Percentiles rank a stretch among this genome's conserved stretches.
These are phyloP conservation scores for Stenodera caucasica DNA, from an alignment of 2,888 invertebrate species.

Conservation along the genomic window DNA sequence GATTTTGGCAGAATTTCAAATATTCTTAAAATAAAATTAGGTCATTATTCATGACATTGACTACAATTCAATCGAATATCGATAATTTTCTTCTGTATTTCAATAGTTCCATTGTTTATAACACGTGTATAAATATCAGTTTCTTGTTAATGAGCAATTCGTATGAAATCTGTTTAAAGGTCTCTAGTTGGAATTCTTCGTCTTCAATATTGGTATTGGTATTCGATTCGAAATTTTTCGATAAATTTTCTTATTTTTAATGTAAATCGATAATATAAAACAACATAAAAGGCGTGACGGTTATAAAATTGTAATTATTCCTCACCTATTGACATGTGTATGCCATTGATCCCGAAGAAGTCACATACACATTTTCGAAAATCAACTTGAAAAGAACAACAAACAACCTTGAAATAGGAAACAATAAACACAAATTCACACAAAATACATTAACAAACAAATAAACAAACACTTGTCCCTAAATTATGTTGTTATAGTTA, in stretches of 20 bases:
- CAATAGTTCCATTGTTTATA: background rate
- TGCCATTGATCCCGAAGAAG: constrained; percentile 34
- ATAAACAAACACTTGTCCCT: background rate
- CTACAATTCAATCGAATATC: background rate
- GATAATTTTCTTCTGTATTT: background rate
- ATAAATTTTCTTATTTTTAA: too few species aligned
- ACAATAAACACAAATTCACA: constrained; percentile 28
- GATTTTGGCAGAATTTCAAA: background rate
- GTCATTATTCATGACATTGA: background rate
- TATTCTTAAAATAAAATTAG: background rate
- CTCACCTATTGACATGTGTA: constrained; percentile 37
- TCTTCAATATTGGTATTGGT: too few species aligned
- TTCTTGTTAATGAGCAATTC: background rate
- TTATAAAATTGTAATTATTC: constrained; percentile 7
- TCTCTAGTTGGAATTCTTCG: too few species aligned
- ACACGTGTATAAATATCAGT: background rate
- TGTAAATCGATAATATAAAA: too few species aligned
- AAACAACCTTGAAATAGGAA: constrained; percentile 39
- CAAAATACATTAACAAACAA: constrained; percentile 4
- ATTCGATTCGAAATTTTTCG: too few species aligned
- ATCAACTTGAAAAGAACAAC: constrained; percentile 33
- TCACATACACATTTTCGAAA: constrained; percentile 35
- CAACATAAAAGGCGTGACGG: background rate
- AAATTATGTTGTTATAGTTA: background rate
- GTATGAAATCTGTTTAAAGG: constrained; percentile 1